Conservation (phyloP, 2,113 vertebrate species). For the Bagarius yarrelli region DNA sequence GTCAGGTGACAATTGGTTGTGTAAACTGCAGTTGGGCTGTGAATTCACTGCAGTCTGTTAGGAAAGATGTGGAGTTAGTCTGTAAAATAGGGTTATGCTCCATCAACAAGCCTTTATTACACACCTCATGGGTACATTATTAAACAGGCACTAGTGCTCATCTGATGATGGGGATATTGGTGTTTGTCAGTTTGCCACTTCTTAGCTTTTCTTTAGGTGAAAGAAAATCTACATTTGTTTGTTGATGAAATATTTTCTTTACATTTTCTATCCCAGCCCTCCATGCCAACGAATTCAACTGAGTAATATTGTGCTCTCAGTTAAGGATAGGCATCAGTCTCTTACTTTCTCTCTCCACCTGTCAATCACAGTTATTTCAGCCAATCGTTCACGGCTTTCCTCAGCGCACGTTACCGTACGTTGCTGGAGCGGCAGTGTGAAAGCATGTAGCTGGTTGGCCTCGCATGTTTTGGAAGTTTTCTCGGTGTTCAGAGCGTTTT, state of each 20-base stretch:
- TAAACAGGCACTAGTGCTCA: background rate
- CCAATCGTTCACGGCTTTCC: background rate
- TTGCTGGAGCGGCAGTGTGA: background rate
- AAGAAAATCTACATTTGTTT: background rate
- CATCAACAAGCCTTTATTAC: conserved; percentile 6
- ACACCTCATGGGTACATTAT: background rate
- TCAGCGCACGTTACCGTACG: background rate
- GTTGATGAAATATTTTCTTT: background rate
- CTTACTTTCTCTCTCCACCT: background rate
- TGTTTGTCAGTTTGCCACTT: background rate
- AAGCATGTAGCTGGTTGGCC: background rate
- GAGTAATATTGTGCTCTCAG: background rate
- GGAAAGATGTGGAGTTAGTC: conserved; percentile 44
- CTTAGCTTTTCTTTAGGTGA: background rate
- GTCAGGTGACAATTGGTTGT: conserved; percentile 58
- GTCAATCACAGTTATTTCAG: background rate
- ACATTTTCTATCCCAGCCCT: background rate
- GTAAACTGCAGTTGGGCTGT: conserved; percentile 55
- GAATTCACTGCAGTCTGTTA: conserved; percentile 59
- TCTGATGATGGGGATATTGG: background rate
- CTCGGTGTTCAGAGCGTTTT: too few relatives aligned
- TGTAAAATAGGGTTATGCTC: conserved; percentile 51
- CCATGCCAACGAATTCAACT: background rate
- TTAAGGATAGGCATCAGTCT: background rate
- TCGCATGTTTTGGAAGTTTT: too few relatives aligned